Evolutionary conservation across 2,888 invertebrate species (phyloP), one percentile per base, ranked within the genome.

Genomic region (Hirtodrosophila trivittata): DNA sequence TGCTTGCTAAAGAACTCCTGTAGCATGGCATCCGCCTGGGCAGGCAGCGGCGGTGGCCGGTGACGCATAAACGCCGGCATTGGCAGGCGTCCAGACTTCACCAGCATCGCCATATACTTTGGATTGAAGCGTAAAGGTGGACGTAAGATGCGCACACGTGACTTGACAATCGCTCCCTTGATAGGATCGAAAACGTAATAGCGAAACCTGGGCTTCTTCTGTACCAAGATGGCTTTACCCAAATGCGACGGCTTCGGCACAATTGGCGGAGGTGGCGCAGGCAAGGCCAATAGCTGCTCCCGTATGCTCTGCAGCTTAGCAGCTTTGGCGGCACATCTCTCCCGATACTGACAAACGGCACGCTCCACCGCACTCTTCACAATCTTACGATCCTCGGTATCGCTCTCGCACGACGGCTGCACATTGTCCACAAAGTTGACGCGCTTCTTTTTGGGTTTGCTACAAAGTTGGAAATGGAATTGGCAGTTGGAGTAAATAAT

Each of bases 111-210:
- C 49, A 88, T 73, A 41, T 78, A 76, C 58, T 88, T 89, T 1
- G 87, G 89, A 74, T 88, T 87, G 2, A 89, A 77, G 1, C 89
- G 75, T 13, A 87, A 84, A 2, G 32, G n/a, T 1, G 39, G 21
- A 0, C 89, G 88, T 49, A 88, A 68, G 0, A 85, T 64, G 5
- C 82, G 81, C 8, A 88, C 81, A 35, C 87, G 86, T 0, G 90
- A 88, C 3, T 87, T 83, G 10, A 88, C 83, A 74, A 91, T 88
- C 10, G 86, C 76, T 50, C 87, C 86, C 4, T 88, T 88, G 1
- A 81, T 55, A 0, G 87, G 63, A 74, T 91, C 90, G 14, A 82
- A 91, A 49, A 89, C 91, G 54, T 89, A 90, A 66, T 88, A 91
- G n/a, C 89, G 45, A 76, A 86, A 25, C 65, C 75, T 42, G 74